Conservation (phyloP, 2,113 vertebrate genomes). For the Cygnus buccinator region DNA sequence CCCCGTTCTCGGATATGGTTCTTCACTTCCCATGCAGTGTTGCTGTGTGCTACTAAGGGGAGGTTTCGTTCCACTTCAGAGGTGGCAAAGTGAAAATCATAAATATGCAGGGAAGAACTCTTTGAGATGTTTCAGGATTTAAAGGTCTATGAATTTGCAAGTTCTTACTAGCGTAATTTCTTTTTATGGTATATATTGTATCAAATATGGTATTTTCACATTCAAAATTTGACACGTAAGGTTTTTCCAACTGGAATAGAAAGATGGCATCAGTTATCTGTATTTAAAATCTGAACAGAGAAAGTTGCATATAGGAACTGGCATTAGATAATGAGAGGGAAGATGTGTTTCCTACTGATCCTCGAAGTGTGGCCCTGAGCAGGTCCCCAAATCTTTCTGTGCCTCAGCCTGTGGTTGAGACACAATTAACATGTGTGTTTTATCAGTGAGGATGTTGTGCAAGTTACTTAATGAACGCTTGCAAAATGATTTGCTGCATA, state of each 20-base stretch:
- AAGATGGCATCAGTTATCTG: neutral
- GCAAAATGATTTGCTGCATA: neutral
- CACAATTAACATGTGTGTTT: neutral
- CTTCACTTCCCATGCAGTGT: neutral
- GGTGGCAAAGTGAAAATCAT: neutral
- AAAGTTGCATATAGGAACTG: neutral
- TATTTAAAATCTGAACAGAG: neutral
- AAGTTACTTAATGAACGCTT: conserved; percentile 18
- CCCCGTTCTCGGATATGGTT: neutral
- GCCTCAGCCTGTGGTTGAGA: neutral
- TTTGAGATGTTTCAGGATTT: neutral
- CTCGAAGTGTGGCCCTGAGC: neutral
- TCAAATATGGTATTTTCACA: conserved; percentile 4
- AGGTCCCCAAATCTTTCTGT: neutral
- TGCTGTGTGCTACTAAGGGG: conserved; percentile 16
- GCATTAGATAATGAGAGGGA: neutral
- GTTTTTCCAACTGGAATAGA: neutral
- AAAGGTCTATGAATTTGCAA: conserved; percentile 15
- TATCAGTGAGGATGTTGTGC: conserved; percentile 27
- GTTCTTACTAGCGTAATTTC: neutral
- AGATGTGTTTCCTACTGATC: conserved; percentile 2
- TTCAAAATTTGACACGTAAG: neutral
- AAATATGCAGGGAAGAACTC: neutral
- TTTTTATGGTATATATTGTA: neutral
- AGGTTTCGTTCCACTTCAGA: conserved; percentile 2